A percentile compares a stretch with the other conserved stretches of the same genome.
These are phyloP conservation scores for Thelaira solivaga DNA, from an alignment of 2,888 invertebrate genomes.

Conservation along the genomic window DNA sequence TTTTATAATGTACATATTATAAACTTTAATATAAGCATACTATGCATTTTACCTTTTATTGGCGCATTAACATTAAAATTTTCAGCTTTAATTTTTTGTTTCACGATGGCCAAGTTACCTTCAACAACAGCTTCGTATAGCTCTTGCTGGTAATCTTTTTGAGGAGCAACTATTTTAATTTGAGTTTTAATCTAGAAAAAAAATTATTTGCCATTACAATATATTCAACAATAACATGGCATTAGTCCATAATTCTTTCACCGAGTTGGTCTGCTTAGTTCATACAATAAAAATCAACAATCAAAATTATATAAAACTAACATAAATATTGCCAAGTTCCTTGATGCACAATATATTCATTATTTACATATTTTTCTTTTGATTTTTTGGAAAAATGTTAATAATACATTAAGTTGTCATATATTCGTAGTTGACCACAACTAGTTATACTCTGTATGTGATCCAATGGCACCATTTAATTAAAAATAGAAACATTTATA, in stretches of 20 bases:
- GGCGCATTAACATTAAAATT: conserved; percentile 65
- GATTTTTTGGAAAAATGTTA: no score
- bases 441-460: no score
- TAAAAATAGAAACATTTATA: no score
- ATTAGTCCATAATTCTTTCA: conserved; percentile 12
- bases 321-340: no score
- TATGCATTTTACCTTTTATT: conserved; percentile 59
- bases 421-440: no score
- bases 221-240: conserved; percentile 23
- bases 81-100: conserved; percentile 64
- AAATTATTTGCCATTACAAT: background rate
- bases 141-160: conserved; percentile 63
- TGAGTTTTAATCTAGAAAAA: conserved; percentile 29
- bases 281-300: background rate
- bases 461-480: no score
- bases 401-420: no score
- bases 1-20: background rate
- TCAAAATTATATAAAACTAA: no score
- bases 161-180: conserved; percentile 1
- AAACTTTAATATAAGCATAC: background rate
- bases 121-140: conserved; percentile 66
- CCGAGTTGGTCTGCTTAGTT: background rate
- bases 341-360: no score
- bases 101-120: conserved; percentile 67
- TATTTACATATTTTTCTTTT: no score